These are phyloP conservation scores for Lerista edwardsae DNA, from an alignment of 2,797 vertebrate genomes.

Conservation along the genomic window DNA sequence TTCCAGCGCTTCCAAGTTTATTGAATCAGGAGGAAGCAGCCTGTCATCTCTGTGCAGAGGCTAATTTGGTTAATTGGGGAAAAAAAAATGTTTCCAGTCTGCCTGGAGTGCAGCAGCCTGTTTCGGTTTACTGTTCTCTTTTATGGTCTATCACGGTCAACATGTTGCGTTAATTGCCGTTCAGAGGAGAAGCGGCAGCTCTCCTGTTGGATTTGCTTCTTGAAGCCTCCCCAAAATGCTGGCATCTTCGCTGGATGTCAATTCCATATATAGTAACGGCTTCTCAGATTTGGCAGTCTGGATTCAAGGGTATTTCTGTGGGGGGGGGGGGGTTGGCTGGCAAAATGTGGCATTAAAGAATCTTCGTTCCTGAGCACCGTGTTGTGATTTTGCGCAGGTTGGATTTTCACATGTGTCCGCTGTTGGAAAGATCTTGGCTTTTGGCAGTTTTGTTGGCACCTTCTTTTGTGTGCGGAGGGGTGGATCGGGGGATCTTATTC, in stretches of 20 bases:
- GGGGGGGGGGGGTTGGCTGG: neutral
- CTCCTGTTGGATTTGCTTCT: slow-evolving; percentile 35
- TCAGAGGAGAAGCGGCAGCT: slow-evolving; percentile 18
- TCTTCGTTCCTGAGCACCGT: neutral
- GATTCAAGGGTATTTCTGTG: neutral
- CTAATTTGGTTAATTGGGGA: neutral
- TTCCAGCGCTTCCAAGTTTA: slow-evolving; percentile 24
- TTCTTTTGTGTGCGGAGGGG: neutral
- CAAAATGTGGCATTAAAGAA: neutral
- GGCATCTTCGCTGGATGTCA: slow-evolving; percentile 39
- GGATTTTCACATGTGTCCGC: neutral
- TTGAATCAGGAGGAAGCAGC: slow-evolving; percentile 10
- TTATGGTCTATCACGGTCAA: slow-evolving; percentile 18
- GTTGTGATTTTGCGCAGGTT: slow-evolving; percentile 3
- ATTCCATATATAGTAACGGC: neutral
- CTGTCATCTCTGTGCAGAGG: slow-evolving; percentile 29
- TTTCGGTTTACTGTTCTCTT: slow-evolving; percentile 3
- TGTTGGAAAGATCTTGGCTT: neutral
- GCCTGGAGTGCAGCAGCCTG: rapidly evolving
- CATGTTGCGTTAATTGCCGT: slow-evolving; percentile 32
- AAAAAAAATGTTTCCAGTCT: neutral
- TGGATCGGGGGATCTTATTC: neutral
- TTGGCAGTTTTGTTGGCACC: neutral
- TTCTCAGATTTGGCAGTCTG: neutral
- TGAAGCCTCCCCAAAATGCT: neutral